A percentile compares a stretch with the other conserved stretches of the same genome.
These are phyloP conservation scores for Poecilia velifera DNA, from an alignment of 2,797 vertebrate genomes.

Conservation along the genomic window DNA sequence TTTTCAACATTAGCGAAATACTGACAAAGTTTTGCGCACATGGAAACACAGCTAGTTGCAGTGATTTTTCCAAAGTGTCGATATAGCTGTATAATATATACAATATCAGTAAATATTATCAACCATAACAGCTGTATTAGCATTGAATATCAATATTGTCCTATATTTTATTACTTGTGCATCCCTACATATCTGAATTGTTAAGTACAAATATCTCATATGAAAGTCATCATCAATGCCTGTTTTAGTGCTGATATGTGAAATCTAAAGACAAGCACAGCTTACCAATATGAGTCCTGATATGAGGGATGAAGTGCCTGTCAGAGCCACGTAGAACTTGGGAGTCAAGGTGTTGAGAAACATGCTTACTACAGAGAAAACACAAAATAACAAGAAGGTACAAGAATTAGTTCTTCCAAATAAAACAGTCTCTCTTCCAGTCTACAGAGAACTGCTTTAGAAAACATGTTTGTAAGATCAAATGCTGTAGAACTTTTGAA, in stretches of 20 bases:
- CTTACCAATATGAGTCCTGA: constrained; percentile 99
- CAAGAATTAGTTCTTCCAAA: constrained; percentile 17
- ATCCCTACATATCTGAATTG: neutral
- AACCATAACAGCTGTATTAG: no score
- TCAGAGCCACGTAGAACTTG: constrained; percentile 98
- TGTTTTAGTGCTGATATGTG: neutral
- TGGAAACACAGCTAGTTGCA: no score
- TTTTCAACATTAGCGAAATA: no score
- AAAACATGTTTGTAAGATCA: constrained; percentile 29
- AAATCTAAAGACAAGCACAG: constrained; percentile 22
- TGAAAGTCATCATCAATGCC: neutral
- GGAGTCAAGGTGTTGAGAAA: constrained; percentile 99
- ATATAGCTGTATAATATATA: no score
- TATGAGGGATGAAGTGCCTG: constrained; percentile 97
- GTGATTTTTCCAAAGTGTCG: no score
- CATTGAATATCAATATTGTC: no score
- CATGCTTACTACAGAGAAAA: constrained; percentile 91
- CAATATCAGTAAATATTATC: no score
- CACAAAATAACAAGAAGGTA: constrained; percentile 8
- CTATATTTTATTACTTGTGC: no score
- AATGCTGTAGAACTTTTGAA: neutral
- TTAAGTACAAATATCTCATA: neutral
- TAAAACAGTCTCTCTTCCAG: neutral
- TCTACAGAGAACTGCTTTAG: neutral
- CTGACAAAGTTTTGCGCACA: no score